Base-by-base conservation (phyloP, 2,888 invertebrate species). In the Entomobrya proxima region DNA sequence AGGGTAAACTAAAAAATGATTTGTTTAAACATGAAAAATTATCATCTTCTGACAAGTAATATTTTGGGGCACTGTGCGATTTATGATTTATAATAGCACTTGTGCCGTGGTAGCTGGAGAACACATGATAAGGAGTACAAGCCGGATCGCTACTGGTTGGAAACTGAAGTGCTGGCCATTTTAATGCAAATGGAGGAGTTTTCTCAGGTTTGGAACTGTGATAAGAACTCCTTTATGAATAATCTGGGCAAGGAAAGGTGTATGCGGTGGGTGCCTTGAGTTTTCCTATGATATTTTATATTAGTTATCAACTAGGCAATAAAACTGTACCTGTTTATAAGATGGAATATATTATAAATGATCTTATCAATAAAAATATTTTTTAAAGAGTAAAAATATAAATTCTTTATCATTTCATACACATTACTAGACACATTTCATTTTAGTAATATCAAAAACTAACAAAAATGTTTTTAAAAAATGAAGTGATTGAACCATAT, bases 161-260 rank as follows among this genome's bases (percentile, higher is more conserved):
- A 80, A 32, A 18, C 40, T n/a, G 27, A 5, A 4, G 30, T 69
- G 9, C 35, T 80, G 13, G 18, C 15, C 18, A 44, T 55, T 3
- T 24, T 80, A n/a, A 80, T 72, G 69, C 30, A 47, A 18, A 69
- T 37, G 24, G 24, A 72, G 27, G 69, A 80, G 55, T 69, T 80
- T 27, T 18, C 69, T 0, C 11, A 52, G 0, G 55, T 27, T 0
- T 80, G 52, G 67, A 52, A 69, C 5, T 80, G 80, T 27, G 2
- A 9, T 1, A 40, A 15, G 13, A 69, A 47, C 2, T 52, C 69
- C 5, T 40, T 35, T 11, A 52, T 80, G 80, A 50, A 80, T 40
- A 67, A 67, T 30, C 1, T 15, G 0, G 58, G 58, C 7, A 4
- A 18, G 18, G 6, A 7, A 15, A 55, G 55, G n/a, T 55, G 55